Base-by-base conservation (phyloP, 2,797 vertebrate species). In the Margarornis squamiger region DNA sequence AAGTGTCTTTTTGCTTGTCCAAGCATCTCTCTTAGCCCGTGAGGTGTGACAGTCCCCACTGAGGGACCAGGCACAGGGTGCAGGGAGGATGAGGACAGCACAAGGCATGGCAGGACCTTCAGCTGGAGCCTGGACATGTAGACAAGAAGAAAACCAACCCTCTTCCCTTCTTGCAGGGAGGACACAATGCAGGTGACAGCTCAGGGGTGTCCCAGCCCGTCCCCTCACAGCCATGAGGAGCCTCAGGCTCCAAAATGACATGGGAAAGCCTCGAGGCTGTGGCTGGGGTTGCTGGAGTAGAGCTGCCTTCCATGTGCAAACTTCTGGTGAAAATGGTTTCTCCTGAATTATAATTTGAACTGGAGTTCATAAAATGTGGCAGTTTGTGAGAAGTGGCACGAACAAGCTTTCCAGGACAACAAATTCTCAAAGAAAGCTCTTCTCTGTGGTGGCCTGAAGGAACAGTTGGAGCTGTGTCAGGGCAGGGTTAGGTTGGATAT, bases 1-100 rank as follows among this genome's bases (percentile, higher is more conserved):
- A 70, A 43, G 51, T 2, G 26, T 4, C 24, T 72, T 71, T 39
- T 9, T 43, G 3, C 36, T 51, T 5, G 0, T 34, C 36, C 10
- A 9, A 49, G 16, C 41, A 27, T 18, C 59, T 43, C 54, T 36
- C 38, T 46, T 11, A 62, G 46, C 9, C 48, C 48, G 14, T 2
- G 41, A 7, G 58, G 21, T 26, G 58, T 46, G 62, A 32, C 14
- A 41, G 49, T 43, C 18, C 62, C 62, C 63, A 38, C 4, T 0
- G 1, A 38, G 79, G 41, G 32, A 18, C 5, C 0, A 3, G 38
- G 39, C 36, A 26, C 0, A 1, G 32, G 30, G 5, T 12, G 34
- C 82, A n/a, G 59, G 29, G 18, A 20, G 61, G 52, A 6, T 0
- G 1, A 59, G 58, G 39, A 51, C 66, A 65, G 30, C n/a, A 3